A percentile compares a stretch with the other conserved stretches of the same genome.
phyloP scores from a whole-genome alignment of 2,113 vertebrate species.

The Promerops cafer region DNA sequence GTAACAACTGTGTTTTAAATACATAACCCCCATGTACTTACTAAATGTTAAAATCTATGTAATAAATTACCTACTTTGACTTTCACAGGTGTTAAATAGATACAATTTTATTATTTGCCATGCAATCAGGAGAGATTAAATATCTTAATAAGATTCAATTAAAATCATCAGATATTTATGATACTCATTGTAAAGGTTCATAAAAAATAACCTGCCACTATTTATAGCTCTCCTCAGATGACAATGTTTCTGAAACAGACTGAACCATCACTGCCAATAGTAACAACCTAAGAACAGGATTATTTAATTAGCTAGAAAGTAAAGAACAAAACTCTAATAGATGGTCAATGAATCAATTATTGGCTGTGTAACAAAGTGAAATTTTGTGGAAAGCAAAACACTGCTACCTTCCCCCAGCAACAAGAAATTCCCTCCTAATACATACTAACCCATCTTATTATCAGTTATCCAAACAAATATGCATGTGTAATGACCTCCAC shows the following conservation, averaged over 20 bases:
- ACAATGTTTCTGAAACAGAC: background rate
- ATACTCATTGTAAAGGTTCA: constrained; percentile 13
- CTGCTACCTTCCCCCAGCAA: background rate
- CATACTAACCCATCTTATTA: background rate
- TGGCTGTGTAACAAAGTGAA: background rate
- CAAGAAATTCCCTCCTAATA: background rate
- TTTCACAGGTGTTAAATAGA: constrained; percentile 36
- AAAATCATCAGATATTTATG: constrained; percentile 58
- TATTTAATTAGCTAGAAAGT: constrained; percentile 24
- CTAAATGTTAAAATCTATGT: constrained; percentile 19
- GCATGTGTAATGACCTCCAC: background rate
- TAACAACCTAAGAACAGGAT: background rate
- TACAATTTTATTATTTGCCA: constrained; percentile 39
- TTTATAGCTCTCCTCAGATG: background rate
- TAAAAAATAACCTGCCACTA: background rate
- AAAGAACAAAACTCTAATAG: background rate
- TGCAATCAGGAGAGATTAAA: constrained; percentile 46
- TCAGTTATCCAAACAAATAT: background rate
- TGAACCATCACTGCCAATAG: background rate
- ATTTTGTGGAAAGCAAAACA: background rate
- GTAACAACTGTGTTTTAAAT: constrained; percentile 2
- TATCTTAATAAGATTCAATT: constrained; percentile 54
- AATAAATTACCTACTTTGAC: background rate
- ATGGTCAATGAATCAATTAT: background rate
- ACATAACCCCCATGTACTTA: constrained; percentile 19